Base-by-base conservation (phyloP, 2,888 invertebrate species). In the Pollenia amentaria region DNA sequence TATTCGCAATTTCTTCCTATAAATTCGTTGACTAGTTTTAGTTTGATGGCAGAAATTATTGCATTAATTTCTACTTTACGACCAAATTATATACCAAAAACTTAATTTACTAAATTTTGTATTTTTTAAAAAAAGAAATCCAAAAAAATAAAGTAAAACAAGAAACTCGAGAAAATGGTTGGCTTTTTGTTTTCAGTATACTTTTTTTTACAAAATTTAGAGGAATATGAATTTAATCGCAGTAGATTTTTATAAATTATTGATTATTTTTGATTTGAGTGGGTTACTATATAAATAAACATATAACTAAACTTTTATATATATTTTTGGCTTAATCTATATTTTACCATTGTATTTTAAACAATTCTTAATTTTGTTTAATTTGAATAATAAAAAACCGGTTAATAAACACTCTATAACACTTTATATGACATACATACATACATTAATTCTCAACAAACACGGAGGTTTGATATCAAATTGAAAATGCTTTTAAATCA, bases 21-120 rank as follows among this genome's bases (percentile, higher is more conserved):
- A 60, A 84, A 78, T 78, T 87, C 87, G 87, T 87, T 87, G 87
- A 87, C 87, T 87, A 87, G 87, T 87, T 87, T 84, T 87, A 87
- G 62, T 42, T 79, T 64, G 16, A 73, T 51, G n/a, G 72, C 44
- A 40, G 40, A 60, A 86, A 72, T 75, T 78, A 48, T 46, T 51
- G 40, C 4, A 53, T 65, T 72, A 48, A 57, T 60, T 72, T 73
- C 38, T 57, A 18, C 14, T 51, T 80, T 29, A 67, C 57, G 64
- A 79, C 44, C 53, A 84, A 80, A 72, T 67, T 77, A 69, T 62
- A 53, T 51, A 64, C 44, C 46, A 72, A 40, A 29, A 65, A 75
- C 51, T n/a, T 46, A 40, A 57, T 65, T 48, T 29, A 69, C 12
- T 53, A 76, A 87, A 65, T 84, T 84, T 87, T 84, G 67, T 84